phyloP scores from a whole-genome alignment of 2,888 invertebrate species.

The Cantharis flavilabris region DNA sequence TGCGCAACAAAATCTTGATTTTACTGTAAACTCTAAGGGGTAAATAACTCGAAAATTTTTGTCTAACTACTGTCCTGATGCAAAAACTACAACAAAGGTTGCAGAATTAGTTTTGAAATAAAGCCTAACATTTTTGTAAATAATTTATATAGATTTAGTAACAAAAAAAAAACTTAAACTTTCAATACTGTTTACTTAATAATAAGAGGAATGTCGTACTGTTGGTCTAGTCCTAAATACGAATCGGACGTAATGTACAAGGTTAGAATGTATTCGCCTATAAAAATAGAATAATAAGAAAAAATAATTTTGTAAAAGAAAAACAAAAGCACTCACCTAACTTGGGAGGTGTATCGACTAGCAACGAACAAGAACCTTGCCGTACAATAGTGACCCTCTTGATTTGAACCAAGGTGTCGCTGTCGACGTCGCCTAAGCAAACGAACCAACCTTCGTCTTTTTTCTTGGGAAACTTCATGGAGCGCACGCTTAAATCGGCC shows the following conservation, averaged over 20 bases:
- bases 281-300: conserved; percentile 39
- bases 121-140: neutral
- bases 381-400: conserved; percentile 71
- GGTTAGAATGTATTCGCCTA: conserved; percentile 77
- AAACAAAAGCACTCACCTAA: conserved; percentile 28
- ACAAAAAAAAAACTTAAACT: neutral
- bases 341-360: conserved; percentile 59
- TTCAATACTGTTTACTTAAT: conserved; percentile 14
- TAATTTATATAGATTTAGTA: neutral
- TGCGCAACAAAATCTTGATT: neutral
- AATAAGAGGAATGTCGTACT: conserved; percentile 57
- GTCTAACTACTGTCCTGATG: no score
- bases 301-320: no score
- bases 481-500: conserved; percentile 63
- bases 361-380: conserved; percentile 57
- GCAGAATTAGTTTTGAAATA: neutral
- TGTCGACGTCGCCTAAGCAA: conserved; percentile 74
- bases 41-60: no score
- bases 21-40: neutral
- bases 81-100: no score
- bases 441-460: conserved; percentile 97
- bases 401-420: conserved; percentile 77
- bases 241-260: conserved; percentile 90
- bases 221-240: conserved; percentile 93
- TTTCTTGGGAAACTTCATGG: conserved; percentile 86